These are phyloP conservation scores for Actinemys pallida DNA, from an alignment of 2,113 vertebrate genomes.

Conservation along the genomic window DNA sequence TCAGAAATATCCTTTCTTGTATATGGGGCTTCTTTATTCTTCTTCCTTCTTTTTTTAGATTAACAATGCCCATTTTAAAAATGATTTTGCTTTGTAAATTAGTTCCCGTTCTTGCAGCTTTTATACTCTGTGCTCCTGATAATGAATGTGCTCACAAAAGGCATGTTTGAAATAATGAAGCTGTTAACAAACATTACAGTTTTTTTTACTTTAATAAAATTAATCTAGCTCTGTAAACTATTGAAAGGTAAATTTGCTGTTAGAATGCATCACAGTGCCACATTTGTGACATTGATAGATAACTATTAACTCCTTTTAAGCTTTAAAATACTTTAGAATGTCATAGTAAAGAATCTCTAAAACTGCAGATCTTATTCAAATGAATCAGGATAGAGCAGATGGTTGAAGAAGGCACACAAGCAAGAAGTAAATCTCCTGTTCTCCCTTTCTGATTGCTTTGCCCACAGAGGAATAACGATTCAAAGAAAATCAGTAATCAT, in stretches of 20 bases:
- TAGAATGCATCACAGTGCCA: slow-evolving; percentile 65
- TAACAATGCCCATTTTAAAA: slow-evolving; percentile 60
- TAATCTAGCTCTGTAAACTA: slow-evolving; percentile 73
- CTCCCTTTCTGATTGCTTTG: slow-evolving; percentile 92
- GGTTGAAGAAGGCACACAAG: slow-evolving; percentile 87
- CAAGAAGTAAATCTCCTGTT: slow-evolving; percentile 90
- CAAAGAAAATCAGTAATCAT: slow-evolving; percentile 96
- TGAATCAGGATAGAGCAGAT: slow-evolving; percentile 88
- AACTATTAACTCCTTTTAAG: slow-evolving; percentile 80
- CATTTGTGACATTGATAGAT: slow-evolving; percentile 74
- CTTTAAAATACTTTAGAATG: slow-evolving; percentile 77
- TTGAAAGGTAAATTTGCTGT: slow-evolving; percentile 68
- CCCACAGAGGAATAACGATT: slow-evolving; percentile 93
- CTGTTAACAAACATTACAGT: slow-evolving; percentile 69
- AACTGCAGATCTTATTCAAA: slow-evolving; percentile 89
- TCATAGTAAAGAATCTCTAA: slow-evolving; percentile 79
- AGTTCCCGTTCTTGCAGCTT: slow-evolving; percentile 54
- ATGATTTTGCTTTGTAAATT: slow-evolving; percentile 66
- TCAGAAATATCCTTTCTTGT: background rate
- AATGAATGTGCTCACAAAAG: slow-evolving; percentile 71
- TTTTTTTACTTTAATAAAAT: slow-evolving; percentile 79
- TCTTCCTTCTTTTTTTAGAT: slow-evolving; percentile 18
- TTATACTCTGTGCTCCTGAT: slow-evolving; percentile 58
- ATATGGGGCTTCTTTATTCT: background rate
- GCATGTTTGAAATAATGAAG: slow-evolving; percentile 75